Conservation (phyloP, 2,888 invertebrate species). For the Artemia sinica region DNA sequence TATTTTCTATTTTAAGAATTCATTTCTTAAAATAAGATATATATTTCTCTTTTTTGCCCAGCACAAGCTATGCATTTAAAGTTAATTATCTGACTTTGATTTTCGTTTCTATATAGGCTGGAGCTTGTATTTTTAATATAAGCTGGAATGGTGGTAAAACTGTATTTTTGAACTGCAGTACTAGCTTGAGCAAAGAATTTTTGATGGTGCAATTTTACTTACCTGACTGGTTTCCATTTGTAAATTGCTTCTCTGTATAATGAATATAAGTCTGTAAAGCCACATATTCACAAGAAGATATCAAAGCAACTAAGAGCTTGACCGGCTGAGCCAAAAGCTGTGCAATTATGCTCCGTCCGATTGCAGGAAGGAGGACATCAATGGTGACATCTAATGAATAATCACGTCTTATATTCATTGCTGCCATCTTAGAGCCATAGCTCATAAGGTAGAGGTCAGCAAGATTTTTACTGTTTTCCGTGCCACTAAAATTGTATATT, state of each 20-base stretch:
- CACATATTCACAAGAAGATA: slow-evolving; percentile 3
- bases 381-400: not conserved
- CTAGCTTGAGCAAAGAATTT: no score
- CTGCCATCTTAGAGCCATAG: not conserved
- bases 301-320: not conserved
- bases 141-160: no score
- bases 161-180: no score
- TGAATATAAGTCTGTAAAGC: not conserved
- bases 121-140: no score
- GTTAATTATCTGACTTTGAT: no score
- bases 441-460: not conserved
- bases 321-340: not conserved
- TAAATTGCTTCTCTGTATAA: not conserved
- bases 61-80: no score
- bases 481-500: not conserved
- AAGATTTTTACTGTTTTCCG: not conserved
- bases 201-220: no score
- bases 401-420: not conserved
- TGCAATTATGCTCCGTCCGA: not conserved
- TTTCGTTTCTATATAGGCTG: no score
- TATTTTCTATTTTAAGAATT: no score
- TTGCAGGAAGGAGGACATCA: not conserved
- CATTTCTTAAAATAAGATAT: no score
- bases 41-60: no score
- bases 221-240: no score